Conservation (phyloP, 2,113 vertebrate genomes). For the Crotophaga sulcirostris region DNA sequence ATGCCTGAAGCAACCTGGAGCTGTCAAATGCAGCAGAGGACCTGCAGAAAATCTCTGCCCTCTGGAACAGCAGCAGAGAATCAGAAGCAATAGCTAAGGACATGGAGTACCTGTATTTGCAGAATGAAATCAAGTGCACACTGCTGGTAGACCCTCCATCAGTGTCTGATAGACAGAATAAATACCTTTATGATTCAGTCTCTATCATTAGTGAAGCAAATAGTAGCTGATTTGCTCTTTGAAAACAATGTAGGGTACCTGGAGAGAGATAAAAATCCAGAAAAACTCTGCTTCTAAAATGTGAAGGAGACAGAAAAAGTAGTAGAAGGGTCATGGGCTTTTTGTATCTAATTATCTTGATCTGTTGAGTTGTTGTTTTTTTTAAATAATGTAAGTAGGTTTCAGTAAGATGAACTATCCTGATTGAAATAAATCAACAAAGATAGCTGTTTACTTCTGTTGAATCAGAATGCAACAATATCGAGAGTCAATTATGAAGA, state of each 20-base stretch:
- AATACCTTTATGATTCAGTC: neutral
- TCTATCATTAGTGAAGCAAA: neutral
- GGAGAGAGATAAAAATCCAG: neutral
- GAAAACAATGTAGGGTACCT: fast-evolving
- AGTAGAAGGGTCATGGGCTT: neutral
- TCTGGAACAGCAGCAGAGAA: neutral
- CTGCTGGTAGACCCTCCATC: neutral
- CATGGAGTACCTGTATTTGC: neutral
- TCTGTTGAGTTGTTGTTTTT: too few species aligned
- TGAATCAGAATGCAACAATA: neutral
- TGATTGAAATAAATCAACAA: neutral
- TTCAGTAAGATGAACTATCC: neutral
- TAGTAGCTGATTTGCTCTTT: neutral
- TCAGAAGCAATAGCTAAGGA: neutral
- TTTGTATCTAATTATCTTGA: neutral
- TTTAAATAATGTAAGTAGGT: neutral
- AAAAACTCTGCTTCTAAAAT: neutral
- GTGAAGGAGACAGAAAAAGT: neutral
- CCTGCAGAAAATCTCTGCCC: neutral
- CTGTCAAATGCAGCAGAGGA: neutral
- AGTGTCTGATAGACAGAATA: neutral
- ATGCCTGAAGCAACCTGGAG: neutral
- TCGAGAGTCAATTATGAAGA: neutral
- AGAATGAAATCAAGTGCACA: neutral
- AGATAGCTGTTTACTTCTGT: neutral